Evolutionary conservation across 2,113 vertebrate species (phyloP).

Genomic region (Paraplagusia blochii): DNA sequence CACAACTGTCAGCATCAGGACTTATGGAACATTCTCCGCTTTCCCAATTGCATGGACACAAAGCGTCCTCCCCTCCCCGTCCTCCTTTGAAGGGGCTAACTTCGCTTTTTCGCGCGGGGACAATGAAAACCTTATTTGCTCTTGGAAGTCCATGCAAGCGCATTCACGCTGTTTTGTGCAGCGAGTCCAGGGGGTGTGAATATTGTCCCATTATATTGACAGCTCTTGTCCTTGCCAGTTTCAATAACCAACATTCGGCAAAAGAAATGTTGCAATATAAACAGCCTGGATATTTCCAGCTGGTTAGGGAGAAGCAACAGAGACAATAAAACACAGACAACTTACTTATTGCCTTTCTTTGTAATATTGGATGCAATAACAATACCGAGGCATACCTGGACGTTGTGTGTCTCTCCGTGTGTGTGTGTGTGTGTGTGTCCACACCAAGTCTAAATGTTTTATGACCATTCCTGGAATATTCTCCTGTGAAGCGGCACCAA

Average conservation of each 20-base stretch:
- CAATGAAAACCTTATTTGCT: slow-evolving; percentile 50
- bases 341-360: slow-evolving; percentile 64
- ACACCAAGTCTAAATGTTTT: slow-evolving; percentile 33
- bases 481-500: slow-evolving; percentile 6
- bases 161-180: slow-evolving; percentile 44
- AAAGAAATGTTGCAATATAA: slow-evolving; percentile 56
- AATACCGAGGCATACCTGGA: slow-evolving; percentile 45
- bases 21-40: slow-evolving; percentile 62
- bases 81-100: slow-evolving; percentile 39
- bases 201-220: slow-evolving; percentile 71
- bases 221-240: slow-evolving; percentile 56
- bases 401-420: slow-evolving; percentile 28
- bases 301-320: slow-evolving; percentile 44
- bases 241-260: slow-evolving; percentile 60
- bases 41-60: slow-evolving; percentile 52
- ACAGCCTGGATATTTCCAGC: slow-evolving; percentile 57
- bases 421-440: slow-evolving; percentile 12
- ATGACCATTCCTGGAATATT: slow-evolving; percentile 30
- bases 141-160: slow-evolving; percentile 39
- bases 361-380: slow-evolving; percentile 57
- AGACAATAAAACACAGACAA: slow-evolving; percentile 59
- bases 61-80: slow-evolving; percentile 42
- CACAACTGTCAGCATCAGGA: slow-evolving; percentile 64
- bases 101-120: slow-evolving; percentile 43
- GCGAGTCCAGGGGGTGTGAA: slow-evolving; percentile 52